Evolutionary conservation across 35 echinoderm and acorn worm genomes (phyloP).

Genomic region (Strongylocentrotus purpuratus): DNA sequence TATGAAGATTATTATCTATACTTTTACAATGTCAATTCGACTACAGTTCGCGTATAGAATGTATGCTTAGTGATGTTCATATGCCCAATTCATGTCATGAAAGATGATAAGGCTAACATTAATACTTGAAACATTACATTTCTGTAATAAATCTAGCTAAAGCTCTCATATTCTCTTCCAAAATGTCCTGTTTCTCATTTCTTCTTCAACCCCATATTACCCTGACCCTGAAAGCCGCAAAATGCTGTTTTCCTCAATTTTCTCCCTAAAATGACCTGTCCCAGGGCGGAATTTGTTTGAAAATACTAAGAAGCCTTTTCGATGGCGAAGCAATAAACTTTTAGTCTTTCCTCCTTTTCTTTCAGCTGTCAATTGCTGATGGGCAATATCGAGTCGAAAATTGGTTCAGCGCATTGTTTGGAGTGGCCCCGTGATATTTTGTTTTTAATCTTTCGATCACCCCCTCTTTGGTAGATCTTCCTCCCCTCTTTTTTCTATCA

Average conservation of each 20-base stretch:
- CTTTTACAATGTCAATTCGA: too few relatives aligned
- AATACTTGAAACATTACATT: too few relatives aligned
- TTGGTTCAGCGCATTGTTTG: neutral
- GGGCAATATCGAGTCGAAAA: neutral
- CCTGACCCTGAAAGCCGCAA: neutral
- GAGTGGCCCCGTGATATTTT: neutral
- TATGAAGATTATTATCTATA: too few relatives aligned
- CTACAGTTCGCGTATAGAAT: too few relatives aligned
- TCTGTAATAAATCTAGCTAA: neutral
- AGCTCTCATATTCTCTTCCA: neutral
- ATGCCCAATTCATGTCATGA: too few relatives aligned
- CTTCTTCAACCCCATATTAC: neutral
- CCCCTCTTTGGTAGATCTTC: neutral
- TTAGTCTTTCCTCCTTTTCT: neutral
- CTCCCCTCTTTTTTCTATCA: neutral
- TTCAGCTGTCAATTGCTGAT: slow-evolving; percentile 21
- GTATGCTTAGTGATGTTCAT: too few relatives aligned
- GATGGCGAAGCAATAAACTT: slow-evolving; percentile 28
- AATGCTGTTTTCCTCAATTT: slow-evolving; percentile 12
- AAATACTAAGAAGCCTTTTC: neutral
- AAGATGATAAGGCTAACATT: too few relatives aligned
- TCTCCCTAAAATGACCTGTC: neutral
- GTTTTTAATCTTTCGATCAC: slow-evolving; percentile 9
- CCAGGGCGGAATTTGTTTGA: neutral
- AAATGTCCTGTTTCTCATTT: neutral